These are phyloP conservation scores for Drosophila affinis DNA, from an alignment of 2,888 invertebrate genomes.

Conservation along the genomic window DNA sequence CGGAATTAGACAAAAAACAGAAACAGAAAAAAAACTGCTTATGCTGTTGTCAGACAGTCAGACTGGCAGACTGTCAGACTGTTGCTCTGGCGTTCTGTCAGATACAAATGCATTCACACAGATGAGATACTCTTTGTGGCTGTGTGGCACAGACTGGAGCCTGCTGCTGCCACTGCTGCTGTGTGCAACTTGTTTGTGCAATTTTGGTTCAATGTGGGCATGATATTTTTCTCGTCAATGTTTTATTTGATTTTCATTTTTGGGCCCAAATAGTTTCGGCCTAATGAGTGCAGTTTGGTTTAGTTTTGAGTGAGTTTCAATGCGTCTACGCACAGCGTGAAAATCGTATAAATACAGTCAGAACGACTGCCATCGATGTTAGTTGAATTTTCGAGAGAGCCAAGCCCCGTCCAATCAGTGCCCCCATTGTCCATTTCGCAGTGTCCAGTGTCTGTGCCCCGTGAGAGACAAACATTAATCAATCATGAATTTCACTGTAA, in stretches of 20 bases:
- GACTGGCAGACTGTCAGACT: constrained; percentile 9
- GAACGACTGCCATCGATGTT: constrained; percentile 52
- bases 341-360: constrained; percentile 70
- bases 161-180: neutral
- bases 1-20: constrained; percentile 21
- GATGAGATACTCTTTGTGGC: constrained; percentile 14
- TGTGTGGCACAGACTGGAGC: constrained; percentile 6
- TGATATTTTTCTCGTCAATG: constrained; percentile 43
- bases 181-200: constrained; percentile 56
- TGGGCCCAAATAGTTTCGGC: constrained; percentile 62
- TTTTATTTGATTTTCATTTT: constrained; percentile 34
- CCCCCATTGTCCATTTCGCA: neutral
- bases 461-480: neutral
- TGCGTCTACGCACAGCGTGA: constrained; percentile 21
- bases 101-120: constrained; percentile 16
- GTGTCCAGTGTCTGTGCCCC: neutral
- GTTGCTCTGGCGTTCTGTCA: neutral
- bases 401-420: neutral
- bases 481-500: constrained; percentile 74
- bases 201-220: constrained; percentile 68
- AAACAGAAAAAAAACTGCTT: constrained; percentile 1
- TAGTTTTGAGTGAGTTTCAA: constrained; percentile 65
- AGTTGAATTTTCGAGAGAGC: constrained; percentile 53
- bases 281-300: constrained; percentile 70
- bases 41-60: neutral